A percentile compares a stretch with the other conserved stretches of the same genome.
phyloP scores from a whole-genome alignment of 1,140 invertebrate species.

The Latrodectus geometricus region DNA sequence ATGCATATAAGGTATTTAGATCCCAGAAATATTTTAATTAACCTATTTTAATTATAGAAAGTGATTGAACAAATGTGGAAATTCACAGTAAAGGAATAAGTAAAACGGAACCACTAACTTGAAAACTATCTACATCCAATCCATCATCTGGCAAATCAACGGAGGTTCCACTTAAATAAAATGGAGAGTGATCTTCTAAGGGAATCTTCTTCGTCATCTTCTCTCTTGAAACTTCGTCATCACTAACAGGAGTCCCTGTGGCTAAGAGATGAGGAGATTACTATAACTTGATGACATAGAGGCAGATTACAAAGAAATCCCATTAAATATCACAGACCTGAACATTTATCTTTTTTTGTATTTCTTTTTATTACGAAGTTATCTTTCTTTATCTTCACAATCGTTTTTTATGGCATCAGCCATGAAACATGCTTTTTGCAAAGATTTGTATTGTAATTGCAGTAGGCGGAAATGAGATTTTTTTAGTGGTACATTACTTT shows the following conservation, averaged over 20 bases:
- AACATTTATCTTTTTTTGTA: too few relatives aligned
- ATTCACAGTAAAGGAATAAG: too few relatives aligned
- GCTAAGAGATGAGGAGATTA: conserved; percentile 27
- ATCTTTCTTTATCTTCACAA: too few relatives aligned
- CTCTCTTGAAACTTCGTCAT: conserved; percentile 44
- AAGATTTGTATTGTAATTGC: conserved; percentile 11
- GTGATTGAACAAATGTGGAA: too few relatives aligned
- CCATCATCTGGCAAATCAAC: conserved; percentile 55
- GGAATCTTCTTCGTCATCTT: conserved; percentile 55
- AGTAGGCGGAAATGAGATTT: background rate
- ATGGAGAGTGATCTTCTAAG: conserved; percentile 43
- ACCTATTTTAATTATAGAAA: too few relatives aligned
- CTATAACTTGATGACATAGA: conserved; percentile 47
- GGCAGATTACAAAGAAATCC: conserved; percentile 45
- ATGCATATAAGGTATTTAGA: background rate
- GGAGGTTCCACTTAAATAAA: conserved; percentile 53
- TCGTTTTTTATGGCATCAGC: background rate
- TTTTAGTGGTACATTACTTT: too few relatives aligned
- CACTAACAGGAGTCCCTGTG: conserved; percentile 17
- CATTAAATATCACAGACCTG: conserved; percentile 40
- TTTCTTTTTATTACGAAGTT: too few relatives aligned
- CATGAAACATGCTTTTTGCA: conserved; percentile 20
- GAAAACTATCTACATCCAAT: conserved; percentile 51
- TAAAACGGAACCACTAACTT: conserved; percentile 7
- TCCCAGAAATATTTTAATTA: background rate